A percentile compares a stretch with the other conserved stretches of the same genome.
Conservation (phyloP, 2,888 invertebrate species). For the Yponomeuta evonymella region DNA sequence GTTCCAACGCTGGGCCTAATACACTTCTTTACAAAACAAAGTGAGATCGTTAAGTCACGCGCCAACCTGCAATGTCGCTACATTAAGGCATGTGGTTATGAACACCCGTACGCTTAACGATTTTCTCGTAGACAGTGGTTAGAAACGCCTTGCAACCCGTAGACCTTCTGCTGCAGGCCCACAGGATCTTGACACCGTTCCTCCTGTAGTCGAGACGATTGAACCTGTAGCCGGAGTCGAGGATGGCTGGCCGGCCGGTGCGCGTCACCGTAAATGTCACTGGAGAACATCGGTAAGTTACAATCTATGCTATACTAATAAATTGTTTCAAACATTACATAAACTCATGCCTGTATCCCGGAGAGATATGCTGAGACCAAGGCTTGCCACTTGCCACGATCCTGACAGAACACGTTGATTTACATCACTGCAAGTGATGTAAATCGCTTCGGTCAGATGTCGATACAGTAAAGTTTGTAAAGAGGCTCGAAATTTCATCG, state of each 20-base stretch:
- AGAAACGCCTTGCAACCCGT: slow-evolving; percentile 33
- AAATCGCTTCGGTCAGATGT: too few species aligned
- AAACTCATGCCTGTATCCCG: too few species aligned
- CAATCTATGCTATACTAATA: neutral
- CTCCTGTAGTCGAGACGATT: slow-evolving; percentile 20
- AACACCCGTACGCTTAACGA: neutral
- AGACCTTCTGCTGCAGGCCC: slow-evolving; percentile 30
- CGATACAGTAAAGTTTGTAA: too few species aligned
- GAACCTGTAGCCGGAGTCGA: neutral
- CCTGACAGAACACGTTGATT: too few species aligned
- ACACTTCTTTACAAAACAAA: neutral
- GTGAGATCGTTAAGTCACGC: neutral
- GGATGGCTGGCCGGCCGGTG: neutral
- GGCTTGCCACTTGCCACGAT: too few species aligned
- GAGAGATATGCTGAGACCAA: too few species aligned
- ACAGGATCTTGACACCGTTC: slow-evolving; percentile 27
- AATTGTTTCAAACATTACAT: too few species aligned
- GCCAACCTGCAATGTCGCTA: neutral
- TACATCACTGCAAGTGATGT: too few species aligned
- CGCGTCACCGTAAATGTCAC: neutral
- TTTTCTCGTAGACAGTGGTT: neutral
- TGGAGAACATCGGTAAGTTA: neutral
- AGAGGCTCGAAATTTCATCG: too few species aligned
- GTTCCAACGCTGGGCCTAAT: neutral
- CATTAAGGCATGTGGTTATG: neutral